Percentiles rank a stretch among this genome's conserved stretches.
These are phyloP conservation scores for Hirudinaria manillensis DNA, from an alignment of 2,888 invertebrate genomes.

Conservation along the genomic window DNA sequence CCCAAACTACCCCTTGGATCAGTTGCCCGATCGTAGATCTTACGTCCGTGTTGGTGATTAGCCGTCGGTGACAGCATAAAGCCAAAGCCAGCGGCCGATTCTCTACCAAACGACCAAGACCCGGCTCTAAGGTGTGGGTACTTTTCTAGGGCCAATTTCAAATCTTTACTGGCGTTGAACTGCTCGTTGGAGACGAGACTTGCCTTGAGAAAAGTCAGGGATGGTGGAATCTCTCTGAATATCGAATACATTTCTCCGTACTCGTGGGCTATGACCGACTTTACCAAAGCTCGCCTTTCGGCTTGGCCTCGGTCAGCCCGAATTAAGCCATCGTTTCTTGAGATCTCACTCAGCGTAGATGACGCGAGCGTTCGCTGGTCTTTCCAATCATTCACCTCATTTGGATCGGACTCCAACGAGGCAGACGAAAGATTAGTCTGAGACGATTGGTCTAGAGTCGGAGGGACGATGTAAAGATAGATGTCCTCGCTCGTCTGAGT, in stretches of 20 bases:
- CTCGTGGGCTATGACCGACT: conserved; percentile 28
- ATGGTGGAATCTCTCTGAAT: conserved; percentile 24
- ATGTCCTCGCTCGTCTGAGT: background rate
- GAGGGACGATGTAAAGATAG: background rate
- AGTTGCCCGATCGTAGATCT: background rate
- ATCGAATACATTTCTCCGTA: conserved; percentile 34
- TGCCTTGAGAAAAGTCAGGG: conserved; percentile 18
- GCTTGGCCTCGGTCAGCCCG: background rate
- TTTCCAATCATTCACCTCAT: background rate
- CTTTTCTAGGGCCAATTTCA: conserved; percentile 6
- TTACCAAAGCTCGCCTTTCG: background rate
- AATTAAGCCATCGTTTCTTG: background rate
- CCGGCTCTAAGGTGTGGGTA: conserved; percentile 15
- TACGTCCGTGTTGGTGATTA: background rate
- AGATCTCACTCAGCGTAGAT: too few relatives aligned
- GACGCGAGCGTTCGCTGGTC: background rate
- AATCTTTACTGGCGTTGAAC: background rate
- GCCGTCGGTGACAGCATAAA: background rate
- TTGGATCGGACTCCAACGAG: background rate
- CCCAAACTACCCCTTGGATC: background rate
- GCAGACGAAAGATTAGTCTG: background rate
- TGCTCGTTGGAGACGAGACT: conserved; percentile 13
- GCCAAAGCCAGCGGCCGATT: background rate
- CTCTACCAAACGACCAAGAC: background rate
- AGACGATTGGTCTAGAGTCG: background rate